Evolutionary conservation across 2,113 vertebrate species (phyloP).

Genomic region (Dicrurus megarhynchus): DNA sequence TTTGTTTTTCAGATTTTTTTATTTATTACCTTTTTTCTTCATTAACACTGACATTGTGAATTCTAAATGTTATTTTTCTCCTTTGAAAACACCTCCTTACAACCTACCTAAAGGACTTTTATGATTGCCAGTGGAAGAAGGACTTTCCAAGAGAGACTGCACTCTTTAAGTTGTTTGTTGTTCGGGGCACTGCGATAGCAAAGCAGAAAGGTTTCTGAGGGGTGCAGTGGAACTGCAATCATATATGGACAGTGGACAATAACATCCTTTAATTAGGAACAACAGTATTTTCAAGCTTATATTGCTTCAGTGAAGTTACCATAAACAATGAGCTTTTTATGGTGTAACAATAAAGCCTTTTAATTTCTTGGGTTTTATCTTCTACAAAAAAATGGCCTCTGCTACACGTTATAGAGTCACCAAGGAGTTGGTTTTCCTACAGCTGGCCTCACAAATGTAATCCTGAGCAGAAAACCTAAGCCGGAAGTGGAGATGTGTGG

Average conservation of each 20-base stretch:
- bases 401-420: background rate
- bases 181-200: background rate
- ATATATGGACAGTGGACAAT: background rate
- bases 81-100: background rate
- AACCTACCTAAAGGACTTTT: background rate
- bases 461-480: background rate
- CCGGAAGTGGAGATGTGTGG: background rate
- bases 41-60: background rate
- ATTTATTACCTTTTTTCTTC: background rate
- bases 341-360: constrained; percentile 4
- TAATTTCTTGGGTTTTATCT: constrained; percentile 22
- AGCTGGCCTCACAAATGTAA: background rate
- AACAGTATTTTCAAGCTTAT: constrained; percentile 18
- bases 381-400: background rate
- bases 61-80: background rate
- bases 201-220: constrained; percentile 9
- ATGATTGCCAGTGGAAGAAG: background rate
- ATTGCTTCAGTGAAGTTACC: constrained; percentile 29
- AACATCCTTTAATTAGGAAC: constrained; percentile 2
- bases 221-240: background rate
- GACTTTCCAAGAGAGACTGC: background rate
- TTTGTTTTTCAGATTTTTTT: background rate
- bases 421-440: background rate
- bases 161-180: background rate
- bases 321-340: constrained; percentile 59